phyloP scores from a whole-genome alignment of 2,888 invertebrate species.

The Neoscelio sp. region DNA sequence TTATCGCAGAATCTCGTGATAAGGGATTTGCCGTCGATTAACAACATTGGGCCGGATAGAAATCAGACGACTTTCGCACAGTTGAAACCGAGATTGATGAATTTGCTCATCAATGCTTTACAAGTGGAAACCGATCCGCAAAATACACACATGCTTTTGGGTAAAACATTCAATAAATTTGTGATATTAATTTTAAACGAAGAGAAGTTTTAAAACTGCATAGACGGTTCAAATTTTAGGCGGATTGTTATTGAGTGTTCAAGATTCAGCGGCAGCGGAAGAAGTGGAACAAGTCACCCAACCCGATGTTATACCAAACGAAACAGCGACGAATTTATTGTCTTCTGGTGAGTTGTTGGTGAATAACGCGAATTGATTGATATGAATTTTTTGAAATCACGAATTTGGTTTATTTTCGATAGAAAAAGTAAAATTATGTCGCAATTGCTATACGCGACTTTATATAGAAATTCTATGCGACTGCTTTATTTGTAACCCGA shows the following conservation, averaged over 20 bases:
- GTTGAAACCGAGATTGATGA: conserved; percentile 90
- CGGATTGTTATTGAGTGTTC: conserved; percentile 90
- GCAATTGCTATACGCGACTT: no score
- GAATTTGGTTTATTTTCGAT: background rate
- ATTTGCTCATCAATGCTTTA: conserved; percentile 92
- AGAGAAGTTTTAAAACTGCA: conserved; percentile 2
- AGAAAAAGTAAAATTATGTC: no score
- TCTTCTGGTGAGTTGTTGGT: conserved; percentile 86
- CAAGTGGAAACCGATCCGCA: conserved; percentile 93
- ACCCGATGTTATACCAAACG: conserved; percentile 83
- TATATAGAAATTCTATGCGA: no score
- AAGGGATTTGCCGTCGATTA: conserved; percentile 85
- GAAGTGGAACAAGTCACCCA: conserved; percentile 87
- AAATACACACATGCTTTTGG: conserved; percentile 94
- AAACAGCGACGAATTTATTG: conserved; percentile 86
- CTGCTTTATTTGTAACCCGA: no score
- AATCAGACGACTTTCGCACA: conserved; percentile 86
- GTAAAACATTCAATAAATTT: conserved; percentile 77
- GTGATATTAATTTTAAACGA: conserved; percentile 65
- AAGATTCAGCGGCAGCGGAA: conserved; percentile 91
- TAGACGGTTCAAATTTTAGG: conserved; percentile 83
- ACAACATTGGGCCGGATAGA: conserved; percentile 73
- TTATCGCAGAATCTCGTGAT: conserved; percentile 86
- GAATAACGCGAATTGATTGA: background rate
- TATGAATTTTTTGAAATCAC: background rate